A percentile compares a stretch with the other conserved stretches of the same genome.
Evolutionary conservation across 2,113 vertebrate genomes (phyloP).

Genomic region (Rhineura floridana): DNA sequence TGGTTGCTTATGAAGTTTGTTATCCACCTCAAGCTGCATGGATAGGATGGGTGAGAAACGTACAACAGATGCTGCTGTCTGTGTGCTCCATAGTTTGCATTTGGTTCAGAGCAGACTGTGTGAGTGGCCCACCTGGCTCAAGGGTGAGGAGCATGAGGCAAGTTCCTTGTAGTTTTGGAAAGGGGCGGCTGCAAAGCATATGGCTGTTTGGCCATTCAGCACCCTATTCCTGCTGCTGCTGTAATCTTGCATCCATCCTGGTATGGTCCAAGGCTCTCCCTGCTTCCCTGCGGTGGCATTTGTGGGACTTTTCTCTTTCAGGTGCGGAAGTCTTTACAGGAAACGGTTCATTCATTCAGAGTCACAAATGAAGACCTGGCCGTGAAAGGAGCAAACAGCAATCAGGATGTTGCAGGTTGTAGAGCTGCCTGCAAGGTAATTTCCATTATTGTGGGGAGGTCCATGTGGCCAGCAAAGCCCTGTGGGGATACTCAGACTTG

Average conservation of each 20-base stretch:
- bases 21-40: not conserved
- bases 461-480: too few relatives aligned
- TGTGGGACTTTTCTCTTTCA: slow-evolving; percentile 37
- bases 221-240: not conserved
- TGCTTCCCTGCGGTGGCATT: too few relatives aligned
- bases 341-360: slow-evolving; percentile 88
- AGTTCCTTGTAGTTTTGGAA: too few relatives aligned
- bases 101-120: too few relatives aligned
- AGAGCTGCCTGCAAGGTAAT: slow-evolving; percentile 84
- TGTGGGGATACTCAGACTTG: not conserved
- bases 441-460: not conserved
- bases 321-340: slow-evolving; percentile 86
- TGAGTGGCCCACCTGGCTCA: too few relatives aligned
- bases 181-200: not conserved
- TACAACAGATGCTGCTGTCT: too few relatives aligned
- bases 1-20: not conserved
- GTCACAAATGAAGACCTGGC: slow-evolving; percentile 91
- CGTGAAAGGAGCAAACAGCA: slow-evolving; percentile 45
- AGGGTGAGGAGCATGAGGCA: too few relatives aligned
- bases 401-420: slow-evolving; percentile 77
- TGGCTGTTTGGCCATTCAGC: not conserved
- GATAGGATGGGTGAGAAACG: not conserved
- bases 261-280: too few relatives aligned
- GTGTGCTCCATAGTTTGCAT: too few relatives aligned
- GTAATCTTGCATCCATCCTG: not conserved